Evolutionary conservation across 1,140 invertebrate genomes (phyloP), one percentile per base, ranked within the genome.

Genomic region (Ladona fulva): DNA sequence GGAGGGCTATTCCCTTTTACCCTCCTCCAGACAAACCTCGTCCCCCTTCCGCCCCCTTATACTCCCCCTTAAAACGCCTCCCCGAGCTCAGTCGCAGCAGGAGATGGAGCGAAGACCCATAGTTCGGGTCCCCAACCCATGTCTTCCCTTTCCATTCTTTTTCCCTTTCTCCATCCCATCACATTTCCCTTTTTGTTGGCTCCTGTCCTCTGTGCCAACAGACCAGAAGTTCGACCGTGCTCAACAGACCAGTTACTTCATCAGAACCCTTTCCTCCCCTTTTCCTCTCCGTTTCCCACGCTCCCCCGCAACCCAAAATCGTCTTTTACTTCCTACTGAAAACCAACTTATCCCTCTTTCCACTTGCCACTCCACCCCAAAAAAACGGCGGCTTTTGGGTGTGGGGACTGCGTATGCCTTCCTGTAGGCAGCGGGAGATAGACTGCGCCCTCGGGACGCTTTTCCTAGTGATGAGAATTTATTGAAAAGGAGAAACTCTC

Each of bases 191-290:
- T 76, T 76, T 25, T 25, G 25, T 24, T 74, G 24, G 74, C 74
- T 74, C 74, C 24, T 25, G 74, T 24, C 74, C 24, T 14, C 74
- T 74, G 74, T n/a, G 42, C 75, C 25, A 76, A 76, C 75, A 42
- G 75, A 76, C 22, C 75, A 76, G 75, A 76, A 76, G 75, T 42
- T 76, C 42, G 19, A 12, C 75, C 75, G 25, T 76, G 75, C 42
- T 76, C 75, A 76, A 37, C 75, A 76, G 75, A 76, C 75, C 42
- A 76, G 42, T 42, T 76, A 76, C 75, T 76, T 76, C 75, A 76
- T 76, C 75, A 76, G 25, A n/a, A n/a, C 25, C n/a, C 24, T 25
- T 77, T 42, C 76, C 19, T 24, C 44, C 76, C 76, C 44, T 42
- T 66, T 24, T 16, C 74, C 74, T 16, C 5, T 25, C 74, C 74